Evolutionary conservation across 2,113 vertebrate species (phyloP).

Genomic region (Hippoglossus stenolepis): DNA sequence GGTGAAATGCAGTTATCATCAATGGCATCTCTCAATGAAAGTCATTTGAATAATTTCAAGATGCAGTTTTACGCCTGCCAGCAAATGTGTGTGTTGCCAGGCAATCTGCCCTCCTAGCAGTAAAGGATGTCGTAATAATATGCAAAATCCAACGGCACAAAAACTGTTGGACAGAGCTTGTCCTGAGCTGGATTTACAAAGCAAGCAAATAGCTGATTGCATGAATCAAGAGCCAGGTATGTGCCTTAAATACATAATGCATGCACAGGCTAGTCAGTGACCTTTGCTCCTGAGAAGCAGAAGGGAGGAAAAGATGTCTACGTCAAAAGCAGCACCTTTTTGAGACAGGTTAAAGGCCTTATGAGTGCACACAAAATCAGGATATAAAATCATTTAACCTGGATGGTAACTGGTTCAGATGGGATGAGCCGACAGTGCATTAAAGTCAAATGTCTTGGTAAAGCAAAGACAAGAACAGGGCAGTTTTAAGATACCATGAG

Average conservation of each 20-base stretch:
- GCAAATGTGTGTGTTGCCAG: slow-evolving; percentile 49
- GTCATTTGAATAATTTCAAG: slow-evolving; percentile 62
- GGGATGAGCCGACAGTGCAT: slow-evolving; percentile 24
- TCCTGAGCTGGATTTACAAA: slow-evolving; percentile 45
- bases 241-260: slow-evolving; percentile 32
- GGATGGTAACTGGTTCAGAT: slow-evolving; percentile 22
- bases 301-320: slow-evolving; percentile 1
- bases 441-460: slow-evolving; percentile 58
- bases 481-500: slow-evolving; percentile 23
- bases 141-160: slow-evolving; percentile 50
- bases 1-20: slow-evolving; percentile 54
- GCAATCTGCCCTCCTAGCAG: slow-evolving; percentile 46
- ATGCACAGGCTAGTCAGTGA: neutral
- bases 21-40: slow-evolving; percentile 52
- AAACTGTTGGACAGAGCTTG: slow-evolving; percentile 43
- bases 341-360: slow-evolving; percentile 27
- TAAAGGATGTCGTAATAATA: slow-evolving; percentile 45
- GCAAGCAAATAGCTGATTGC: slow-evolving; percentile 58
- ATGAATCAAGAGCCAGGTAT: slow-evolving; percentile 30
- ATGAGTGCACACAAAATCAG: slow-evolving; percentile 41
- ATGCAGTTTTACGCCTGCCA: slow-evolving; percentile 32
- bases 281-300: slow-evolving; percentile 23
- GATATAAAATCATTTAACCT: slow-evolving; percentile 23
- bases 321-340: slow-evolving; percentile 14
- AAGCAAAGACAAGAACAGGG: slow-evolving; percentile 45